Evolutionary conservation across 2,113 vertebrate genomes (phyloP).

Genomic region (Neogobius melanostomus): DNA sequence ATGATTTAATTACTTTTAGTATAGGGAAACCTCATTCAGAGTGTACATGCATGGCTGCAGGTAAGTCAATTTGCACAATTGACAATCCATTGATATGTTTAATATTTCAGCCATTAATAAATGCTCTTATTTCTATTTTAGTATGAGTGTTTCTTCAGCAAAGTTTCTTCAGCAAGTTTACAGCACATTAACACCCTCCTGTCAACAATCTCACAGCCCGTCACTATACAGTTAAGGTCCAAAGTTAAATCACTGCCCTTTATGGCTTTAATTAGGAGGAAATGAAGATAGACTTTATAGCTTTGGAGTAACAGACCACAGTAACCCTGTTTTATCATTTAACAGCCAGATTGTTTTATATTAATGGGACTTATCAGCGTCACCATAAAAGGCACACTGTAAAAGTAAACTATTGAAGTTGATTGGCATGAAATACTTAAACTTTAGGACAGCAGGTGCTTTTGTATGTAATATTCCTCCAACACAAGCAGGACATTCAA

Average conservation of each 20-base stretch:
- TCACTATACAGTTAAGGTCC: slow-evolving; percentile 62
- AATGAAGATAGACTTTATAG: slow-evolving; percentile 55
- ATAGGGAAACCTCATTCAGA: not conserved
- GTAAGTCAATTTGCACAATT: not conserved
- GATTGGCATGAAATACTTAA: slow-evolving; percentile 2
- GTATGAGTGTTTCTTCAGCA: slow-evolving; percentile 21
- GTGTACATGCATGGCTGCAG: not conserved
- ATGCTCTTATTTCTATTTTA: not conserved
- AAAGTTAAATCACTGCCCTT: slow-evolving; percentile 71
- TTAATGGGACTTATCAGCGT: slow-evolving; percentile 36
- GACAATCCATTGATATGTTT: not conserved
- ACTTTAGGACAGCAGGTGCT: not conserved
- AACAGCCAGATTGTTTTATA: slow-evolving; percentile 55
- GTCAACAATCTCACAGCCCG: slow-evolving; percentile 41
- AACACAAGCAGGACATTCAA: not conserved
- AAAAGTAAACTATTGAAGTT: slow-evolving; percentile 3
- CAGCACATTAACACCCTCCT: slow-evolving; percentile 22
- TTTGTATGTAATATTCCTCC: not conserved
- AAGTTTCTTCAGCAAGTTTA: slow-evolving; percentile 16
- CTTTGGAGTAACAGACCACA: slow-evolving; percentile 26
- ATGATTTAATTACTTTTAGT: slow-evolving; percentile 7
- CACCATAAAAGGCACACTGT: slow-evolving; percentile 15
- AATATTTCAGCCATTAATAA: not conserved
- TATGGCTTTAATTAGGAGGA: slow-evolving; percentile 65
- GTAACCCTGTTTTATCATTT: slow-evolving; percentile 56